Conservation (phyloP, 2,888 invertebrate species). For the Chloroclystis v-ata region DNA sequence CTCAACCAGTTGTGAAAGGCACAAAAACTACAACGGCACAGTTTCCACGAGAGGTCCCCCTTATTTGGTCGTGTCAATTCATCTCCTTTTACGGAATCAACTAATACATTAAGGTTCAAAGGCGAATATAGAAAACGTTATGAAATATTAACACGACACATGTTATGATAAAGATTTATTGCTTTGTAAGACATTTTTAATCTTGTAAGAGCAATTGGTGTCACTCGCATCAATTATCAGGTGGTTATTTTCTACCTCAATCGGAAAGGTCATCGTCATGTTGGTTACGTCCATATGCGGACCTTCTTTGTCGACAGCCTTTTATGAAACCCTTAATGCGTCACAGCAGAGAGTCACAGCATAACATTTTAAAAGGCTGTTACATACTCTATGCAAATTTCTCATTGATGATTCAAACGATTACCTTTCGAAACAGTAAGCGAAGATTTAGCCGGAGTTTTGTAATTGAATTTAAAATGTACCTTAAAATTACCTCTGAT, state of each 20-base stretch:
- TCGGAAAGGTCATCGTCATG: constrained; percentile 17
- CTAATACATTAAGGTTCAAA: constrained; percentile 41
- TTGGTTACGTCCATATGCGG: constrained; percentile 7
- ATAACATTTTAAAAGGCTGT: constrained; percentile 35
- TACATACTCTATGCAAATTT: constrained; percentile 25
- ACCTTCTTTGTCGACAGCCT: constrained; percentile 17
- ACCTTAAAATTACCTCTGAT: too few relatives aligned
- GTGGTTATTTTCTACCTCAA: constrained; percentile 5
- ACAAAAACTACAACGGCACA: constrained; percentile 53
- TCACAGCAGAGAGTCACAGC: constrained; percentile 36
- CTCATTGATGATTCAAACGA: constrained; percentile 38
- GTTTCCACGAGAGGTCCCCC: constrained; percentile 57
- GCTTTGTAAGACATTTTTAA: neutral
- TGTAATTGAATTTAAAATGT: too few relatives aligned
- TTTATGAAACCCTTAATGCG: constrained; percentile 26
- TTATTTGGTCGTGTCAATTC: constrained; percentile 51
- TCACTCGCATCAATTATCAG: constrained; percentile 6
- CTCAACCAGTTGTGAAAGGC: constrained; percentile 37
- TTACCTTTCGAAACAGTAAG: too few relatives aligned
- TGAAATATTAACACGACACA: constrained; percentile 20
- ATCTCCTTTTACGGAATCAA: constrained; percentile 39
- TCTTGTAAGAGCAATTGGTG: neutral
- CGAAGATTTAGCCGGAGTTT: too few relatives aligned
- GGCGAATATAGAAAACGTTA: constrained; percentile 25
- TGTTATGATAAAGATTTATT: constrained; percentile 9